These are phyloP conservation scores for Microvelia longipes DNA, from an alignment of 1,140 invertebrate genomes.

Conservation along the genomic window DNA sequence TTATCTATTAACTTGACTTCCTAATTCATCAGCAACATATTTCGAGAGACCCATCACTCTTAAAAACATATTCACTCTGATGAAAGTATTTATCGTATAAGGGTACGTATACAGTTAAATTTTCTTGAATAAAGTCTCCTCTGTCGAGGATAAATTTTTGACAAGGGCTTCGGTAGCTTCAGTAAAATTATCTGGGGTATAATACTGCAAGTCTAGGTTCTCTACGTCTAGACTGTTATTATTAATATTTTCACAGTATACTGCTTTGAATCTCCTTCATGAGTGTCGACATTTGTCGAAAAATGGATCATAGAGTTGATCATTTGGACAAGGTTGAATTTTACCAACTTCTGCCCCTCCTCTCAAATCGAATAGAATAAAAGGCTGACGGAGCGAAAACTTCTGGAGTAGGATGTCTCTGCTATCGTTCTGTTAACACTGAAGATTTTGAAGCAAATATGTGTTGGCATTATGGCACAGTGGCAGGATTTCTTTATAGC, in stretches of 20 bases:
- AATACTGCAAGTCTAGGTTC: not conserved
- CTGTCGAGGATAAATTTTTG: constrained; percentile 10
- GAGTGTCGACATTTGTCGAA: constrained; percentile 32
- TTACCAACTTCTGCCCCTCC: constrained; percentile 29
- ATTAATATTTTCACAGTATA: too few relatives aligned
- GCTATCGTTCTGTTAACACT: constrained; percentile 22
- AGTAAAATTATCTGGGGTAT: not conserved
- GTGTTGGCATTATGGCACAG: constrained; percentile 40
- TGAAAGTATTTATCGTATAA: constrained; percentile 28
- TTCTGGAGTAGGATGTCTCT: constrained; percentile 23
- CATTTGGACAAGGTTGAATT: constrained; percentile 22
- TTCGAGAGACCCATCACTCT: constrained; percentile 16
- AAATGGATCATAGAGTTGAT: constrained; percentile 37
- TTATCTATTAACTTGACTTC: constrained; percentile 26
- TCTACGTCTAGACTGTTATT: too few relatives aligned
- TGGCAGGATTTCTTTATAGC: constrained; percentile 39
- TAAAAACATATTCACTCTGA: constrained; percentile 17
- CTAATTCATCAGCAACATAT: constrained; percentile 23
- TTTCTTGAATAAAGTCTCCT: constrained; percentile 1
- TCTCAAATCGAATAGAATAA: constrained; percentile 35
- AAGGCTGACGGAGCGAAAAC: constrained; percentile 33
- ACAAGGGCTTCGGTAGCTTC: not conserved
- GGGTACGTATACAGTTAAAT: constrained; percentile 27
- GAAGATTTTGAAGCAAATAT: constrained; percentile 29
- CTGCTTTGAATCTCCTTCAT: too few relatives aligned